Evolutionary conservation across 2,888 invertebrate species (phyloP).

Genomic region (Chrysolina americana): DNA sequence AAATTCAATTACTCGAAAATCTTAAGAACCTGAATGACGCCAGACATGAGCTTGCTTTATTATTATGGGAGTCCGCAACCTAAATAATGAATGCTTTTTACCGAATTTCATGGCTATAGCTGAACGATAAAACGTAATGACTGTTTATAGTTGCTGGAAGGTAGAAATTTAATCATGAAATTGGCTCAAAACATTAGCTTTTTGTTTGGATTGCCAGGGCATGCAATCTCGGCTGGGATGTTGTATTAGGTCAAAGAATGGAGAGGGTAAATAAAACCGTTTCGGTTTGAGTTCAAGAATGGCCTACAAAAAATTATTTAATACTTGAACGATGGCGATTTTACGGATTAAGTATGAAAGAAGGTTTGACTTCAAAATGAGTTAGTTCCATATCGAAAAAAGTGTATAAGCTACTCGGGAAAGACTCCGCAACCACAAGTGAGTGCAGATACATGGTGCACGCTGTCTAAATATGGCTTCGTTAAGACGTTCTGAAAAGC

Average conservation of each 20-base stretch:
- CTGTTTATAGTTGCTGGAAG: conserved; percentile 31
- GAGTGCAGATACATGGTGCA: too few relatives aligned
- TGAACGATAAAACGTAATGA: conserved; percentile 38
- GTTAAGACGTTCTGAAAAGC: too few relatives aligned
- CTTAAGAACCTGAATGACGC: not conserved
- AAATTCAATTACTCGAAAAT: not conserved
- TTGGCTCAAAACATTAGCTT: conserved; percentile 45
- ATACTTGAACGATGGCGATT: not conserved
- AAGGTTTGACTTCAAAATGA: not conserved
- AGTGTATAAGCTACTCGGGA: too few relatives aligned
- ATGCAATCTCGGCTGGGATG: conserved; percentile 24
- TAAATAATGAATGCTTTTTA: conserved; percentile 35
- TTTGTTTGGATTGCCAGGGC: conserved; percentile 26
- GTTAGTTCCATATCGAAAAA: not conserved
- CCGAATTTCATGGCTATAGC: conserved; percentile 30
- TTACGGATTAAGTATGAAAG: not conserved
- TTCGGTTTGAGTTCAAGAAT: conserved; percentile 19
- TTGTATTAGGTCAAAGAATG: conserved; percentile 22
- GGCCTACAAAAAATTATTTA: conserved; percentile 1
- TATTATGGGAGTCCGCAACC: conserved; percentile 24
- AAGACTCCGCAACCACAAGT: too few relatives aligned
- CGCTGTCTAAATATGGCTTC: too few relatives aligned
- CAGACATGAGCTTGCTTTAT: conserved; percentile 27
- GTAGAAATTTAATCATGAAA: conserved; percentile 46
- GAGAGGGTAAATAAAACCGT: conserved; percentile 22